A percentile compares a stretch with the other conserved stretches of the same genome.
These are phyloP conservation scores for Ia io DNA, from an alignment of 2,113 vertebrate genomes.

Conservation along the genomic window DNA sequence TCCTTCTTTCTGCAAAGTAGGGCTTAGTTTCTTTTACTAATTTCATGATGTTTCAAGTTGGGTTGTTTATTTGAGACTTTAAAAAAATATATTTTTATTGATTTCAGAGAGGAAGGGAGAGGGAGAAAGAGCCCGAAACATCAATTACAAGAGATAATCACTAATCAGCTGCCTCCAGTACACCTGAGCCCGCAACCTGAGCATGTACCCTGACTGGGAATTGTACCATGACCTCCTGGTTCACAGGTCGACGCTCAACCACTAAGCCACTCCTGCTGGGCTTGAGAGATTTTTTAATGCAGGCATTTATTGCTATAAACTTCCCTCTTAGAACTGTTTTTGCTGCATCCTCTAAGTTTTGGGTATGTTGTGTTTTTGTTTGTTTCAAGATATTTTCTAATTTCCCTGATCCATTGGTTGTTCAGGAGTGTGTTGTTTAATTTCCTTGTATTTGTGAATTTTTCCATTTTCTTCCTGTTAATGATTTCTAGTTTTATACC, in stretches of 20 bases:
- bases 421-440: not conserved
- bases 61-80: not conserved
- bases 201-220: too few species aligned
- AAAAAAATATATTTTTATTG: too few species aligned
- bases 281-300: not conserved
- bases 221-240: too few species aligned
- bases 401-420: not conserved
- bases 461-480: not conserved
- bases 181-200: too few species aligned
- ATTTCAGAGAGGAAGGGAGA: too few species aligned
- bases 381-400: not conserved
- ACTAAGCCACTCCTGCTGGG: too few species aligned
- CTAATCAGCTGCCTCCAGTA: too few species aligned
- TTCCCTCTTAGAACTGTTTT: not conserved
- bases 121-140: too few species aligned
- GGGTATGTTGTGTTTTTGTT: not conserved
- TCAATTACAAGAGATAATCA: too few species aligned
- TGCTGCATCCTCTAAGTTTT: not conserved
- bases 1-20: not conserved
- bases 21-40: not conserved
- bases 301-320: not conserved
- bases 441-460: not conserved
- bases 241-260: too few species aligned
- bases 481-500: not conserved
- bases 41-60: not conserved